Evolutionary conservation across 2,113 vertebrate genomes (phyloP).

Genomic region (Syngnathoides biaculeatus): DNA sequence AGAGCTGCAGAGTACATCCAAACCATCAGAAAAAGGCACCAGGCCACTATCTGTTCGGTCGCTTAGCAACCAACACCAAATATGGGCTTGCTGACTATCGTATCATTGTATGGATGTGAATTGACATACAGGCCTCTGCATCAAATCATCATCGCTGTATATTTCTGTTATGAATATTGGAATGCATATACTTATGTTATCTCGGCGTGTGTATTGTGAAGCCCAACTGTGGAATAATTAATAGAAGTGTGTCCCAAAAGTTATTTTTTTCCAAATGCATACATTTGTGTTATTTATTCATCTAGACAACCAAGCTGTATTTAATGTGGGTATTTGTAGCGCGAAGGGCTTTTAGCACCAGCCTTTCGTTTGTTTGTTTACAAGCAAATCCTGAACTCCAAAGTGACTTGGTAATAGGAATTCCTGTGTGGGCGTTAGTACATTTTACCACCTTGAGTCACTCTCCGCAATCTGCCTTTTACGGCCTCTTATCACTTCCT

Average conservation of each 20-base stretch:
- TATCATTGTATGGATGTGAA: too few species aligned
- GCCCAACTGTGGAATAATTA: too few species aligned
- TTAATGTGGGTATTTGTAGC: not conserved
- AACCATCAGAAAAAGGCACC: not conserved
- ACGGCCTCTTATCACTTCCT: constrained; percentile 31
- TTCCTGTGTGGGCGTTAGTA: constrained; percentile 10
- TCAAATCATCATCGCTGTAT: too few species aligned
- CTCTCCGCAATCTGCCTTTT: constrained; percentile 22
- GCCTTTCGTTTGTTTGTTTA: not conserved
- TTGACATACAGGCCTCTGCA: too few species aligned
- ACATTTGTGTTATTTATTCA: not conserved
- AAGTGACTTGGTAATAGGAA: not conserved
- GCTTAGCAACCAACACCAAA: constrained; percentile 1
- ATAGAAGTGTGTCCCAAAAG: too few species aligned
- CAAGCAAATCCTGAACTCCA: not conserved
- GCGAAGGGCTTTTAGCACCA: not conserved
- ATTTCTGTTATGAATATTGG: too few species aligned
- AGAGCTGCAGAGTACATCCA: not conserved
- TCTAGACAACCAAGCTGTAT: not conserved
- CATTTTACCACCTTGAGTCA: constrained; percentile 8
- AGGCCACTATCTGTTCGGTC: not conserved
- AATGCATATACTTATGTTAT: too few species aligned
- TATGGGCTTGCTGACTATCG: too few species aligned
- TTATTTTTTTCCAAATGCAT: not conserved
- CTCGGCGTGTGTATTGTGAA: too few species aligned